Percentiles rank a stretch among this genome's conserved stretches.
Evolutionary conservation across 2,888 invertebrate species (phyloP).

Genomic region (Diloba caeruleocephala): DNA sequence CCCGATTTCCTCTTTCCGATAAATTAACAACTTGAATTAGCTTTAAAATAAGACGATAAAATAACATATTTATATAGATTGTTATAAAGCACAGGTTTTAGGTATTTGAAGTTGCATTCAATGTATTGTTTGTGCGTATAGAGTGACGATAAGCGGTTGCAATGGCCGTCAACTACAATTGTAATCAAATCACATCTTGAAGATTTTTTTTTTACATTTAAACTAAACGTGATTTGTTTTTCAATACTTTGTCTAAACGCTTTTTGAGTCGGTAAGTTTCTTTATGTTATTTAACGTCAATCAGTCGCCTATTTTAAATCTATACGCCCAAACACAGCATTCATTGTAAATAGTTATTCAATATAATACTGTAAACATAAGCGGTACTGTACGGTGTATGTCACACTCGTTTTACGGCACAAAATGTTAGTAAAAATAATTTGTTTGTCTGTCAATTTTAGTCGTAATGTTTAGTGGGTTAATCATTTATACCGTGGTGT

Average conservation of each 20-base stretch:
- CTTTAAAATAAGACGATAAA: slow-evolving; percentile 80
- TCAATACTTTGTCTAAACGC: slow-evolving; percentile 34
- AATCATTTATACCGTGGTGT: slow-evolving; percentile 79
- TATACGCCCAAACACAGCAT: slow-evolving; percentile 35
- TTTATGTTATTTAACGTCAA: slow-evolving; percentile 3
- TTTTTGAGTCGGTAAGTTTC: slow-evolving; percentile 18
- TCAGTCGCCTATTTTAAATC: slow-evolving; percentile 29
- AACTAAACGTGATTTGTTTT: slow-evolving; percentile 23
- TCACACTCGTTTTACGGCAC: slow-evolving; percentile 89
- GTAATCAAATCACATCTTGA: slow-evolving; percentile 37
- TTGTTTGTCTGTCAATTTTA: slow-evolving; percentile 88
- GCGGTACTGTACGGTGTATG: slow-evolving; percentile 82
- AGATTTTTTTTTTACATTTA: slow-evolving; percentile 38
- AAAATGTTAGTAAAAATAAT: slow-evolving; percentile 84
- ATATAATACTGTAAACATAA: slow-evolving; percentile 76
- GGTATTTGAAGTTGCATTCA: slow-evolving; percentile 86
- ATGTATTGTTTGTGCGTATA: slow-evolving; percentile 43
- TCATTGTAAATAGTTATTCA: slow-evolving; percentile 86
- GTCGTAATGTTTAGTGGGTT: slow-evolving; percentile 76
- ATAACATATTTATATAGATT: slow-evolving; percentile 87
- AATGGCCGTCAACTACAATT: slow-evolving; percentile 15
- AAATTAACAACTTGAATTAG: slow-evolving; percentile 78
- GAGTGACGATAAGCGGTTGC: slow-evolving; percentile 25
- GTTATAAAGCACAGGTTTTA: slow-evolving; percentile 88
- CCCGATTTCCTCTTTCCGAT: slow-evolving; percentile 87